These are phyloP conservation scores for Hypolimnas misippus DNA, from an alignment of 2,888 invertebrate species.

Conservation along the genomic window DNA sequence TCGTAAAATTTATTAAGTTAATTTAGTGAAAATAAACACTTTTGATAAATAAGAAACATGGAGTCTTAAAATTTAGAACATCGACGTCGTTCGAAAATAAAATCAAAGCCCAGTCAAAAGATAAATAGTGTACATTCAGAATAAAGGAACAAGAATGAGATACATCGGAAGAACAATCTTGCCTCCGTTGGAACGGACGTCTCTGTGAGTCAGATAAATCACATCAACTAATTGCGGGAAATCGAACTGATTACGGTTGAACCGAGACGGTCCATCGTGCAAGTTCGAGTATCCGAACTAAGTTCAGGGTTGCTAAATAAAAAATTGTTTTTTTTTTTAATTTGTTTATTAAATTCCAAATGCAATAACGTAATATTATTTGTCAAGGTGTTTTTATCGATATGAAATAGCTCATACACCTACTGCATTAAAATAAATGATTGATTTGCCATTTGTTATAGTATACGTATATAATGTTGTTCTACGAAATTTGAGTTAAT, in stretches of 20 bases:
- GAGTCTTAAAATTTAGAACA: too few relatives aligned
- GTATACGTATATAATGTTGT: too few relatives aligned
- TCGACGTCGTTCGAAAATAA: not conserved
- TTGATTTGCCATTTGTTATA: too few relatives aligned
- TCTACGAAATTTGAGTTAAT: too few relatives aligned
- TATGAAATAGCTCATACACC: too few relatives aligned
- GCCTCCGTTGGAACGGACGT: constrained; percentile 31
- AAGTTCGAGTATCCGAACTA: constrained; percentile 32
- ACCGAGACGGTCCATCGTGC: constrained; percentile 29
- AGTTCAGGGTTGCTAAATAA: constrained; percentile 23
- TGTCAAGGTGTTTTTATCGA: too few relatives aligned
- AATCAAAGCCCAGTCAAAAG: not conserved
- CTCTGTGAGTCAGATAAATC: constrained; percentile 41
- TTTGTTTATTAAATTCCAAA: not conserved
- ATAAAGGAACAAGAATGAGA: too few relatives aligned
- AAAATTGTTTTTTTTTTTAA: not conserved
- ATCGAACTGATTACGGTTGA: constrained; percentile 41
- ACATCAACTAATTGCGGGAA: constrained; percentile 42
- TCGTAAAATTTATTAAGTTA: too few relatives aligned
- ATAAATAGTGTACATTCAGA: not conserved
- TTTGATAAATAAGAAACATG: too few relatives aligned
- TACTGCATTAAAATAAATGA: too few relatives aligned
- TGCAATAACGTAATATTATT: too few relatives aligned
- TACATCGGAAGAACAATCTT: constrained; percentile 20
- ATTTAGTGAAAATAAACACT: too few relatives aligned